Base-by-base conservation (phyloP, 2,888 invertebrate genomes). In the Meloe dianella region DNA sequence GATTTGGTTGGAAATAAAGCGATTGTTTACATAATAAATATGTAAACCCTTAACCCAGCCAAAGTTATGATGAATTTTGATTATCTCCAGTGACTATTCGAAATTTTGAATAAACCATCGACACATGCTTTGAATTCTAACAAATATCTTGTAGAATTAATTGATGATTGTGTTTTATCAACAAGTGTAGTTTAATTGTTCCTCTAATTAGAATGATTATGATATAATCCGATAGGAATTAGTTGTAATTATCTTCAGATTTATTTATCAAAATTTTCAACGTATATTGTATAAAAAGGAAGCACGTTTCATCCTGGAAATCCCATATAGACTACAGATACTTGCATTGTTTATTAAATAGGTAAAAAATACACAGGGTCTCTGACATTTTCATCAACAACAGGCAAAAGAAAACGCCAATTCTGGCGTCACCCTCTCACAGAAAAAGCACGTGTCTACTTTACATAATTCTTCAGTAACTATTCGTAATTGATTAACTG, bases 261-360 rank as follows among this genome's bases (percentile, higher is more conserved):
- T 22, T 51, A 22, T 22, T 51, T 51, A 51, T 51, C 14, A 24
- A 54, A 54, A 14, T 27, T 27, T 6, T 27, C 27, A 54, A 24
- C 58, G 58, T 63, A 35, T 63, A 64, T 60, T 63, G 10, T 54
- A 41, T 27, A 12, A 54, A 60, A 66, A 71, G 65, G 69, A 70
- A 71, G 66, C 69, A 71, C 69, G 69, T 71, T 63, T 57, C 68
- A 68, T 71, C 68, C 69, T 69, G 71, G 69, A 70, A 71, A 71
- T 71, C 60, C 71, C 68, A 66, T 66, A 63, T 66, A 67, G 61
- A 62, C 59, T 57, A 61, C n/a, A 66, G 60, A 57, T 61, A 64
- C 69, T 47, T 22, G 57, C 35, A 14, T 59, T 69, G 69, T 61
- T 66, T 71, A 70, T 60, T 65, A 70, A 69, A 67, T 65, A 71